Evolutionary conservation across 2,797 vertebrate genomes (phyloP), one percentile per base, ranked within the genome.

Genomic region (Fringilla coelebs): DNA sequence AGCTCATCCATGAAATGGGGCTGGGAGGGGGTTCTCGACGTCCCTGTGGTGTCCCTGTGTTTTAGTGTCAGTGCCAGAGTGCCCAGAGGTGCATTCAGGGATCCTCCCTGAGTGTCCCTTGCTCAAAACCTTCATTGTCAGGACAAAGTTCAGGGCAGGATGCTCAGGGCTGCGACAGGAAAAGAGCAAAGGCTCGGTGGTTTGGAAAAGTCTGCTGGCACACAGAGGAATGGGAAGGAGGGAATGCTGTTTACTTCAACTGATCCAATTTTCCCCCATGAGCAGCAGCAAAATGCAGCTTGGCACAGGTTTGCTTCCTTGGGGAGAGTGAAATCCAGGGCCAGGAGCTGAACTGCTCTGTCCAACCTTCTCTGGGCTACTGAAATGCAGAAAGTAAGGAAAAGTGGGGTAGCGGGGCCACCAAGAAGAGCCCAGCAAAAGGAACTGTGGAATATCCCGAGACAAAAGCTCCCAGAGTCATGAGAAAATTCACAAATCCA

Each of bases 71-170:
- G 34, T 15, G 40, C 34, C 48, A 10, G 29, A 1, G 12, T 2
- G n/a, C 9, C 57, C 57, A 43, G 70, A 32, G 38, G 11, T 17
- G 58, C 0, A 0, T 22, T 38, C 0, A 4, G 49, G 52, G n/a
- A 34, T 54, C 57, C 43, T 17, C 62, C 29, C 25, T 1, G 19
- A 4, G 43, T 2, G 21, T 7, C 48, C 19, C n/a, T 25, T 18
- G 41, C 65, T 38, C 36, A 5, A 6, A 16, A 57, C 10, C 8
- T 25, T 66, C 34, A 7, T 29, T 17, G 43, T 24, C 48, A 38
- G 52, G 61, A 4, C 7, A 9, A 49, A 62, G 8, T 2, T 41
- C 31, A 16, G 76, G 31, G 43, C 43, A 55, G 40, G 48, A 10
- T 29, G 34, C 52, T 82, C 48, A 24, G 51, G 48, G 29, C 1